Base-by-base conservation (phyloP, 2,113 vertebrate genomes). In the Myxocyprinus asiaticus region DNA sequence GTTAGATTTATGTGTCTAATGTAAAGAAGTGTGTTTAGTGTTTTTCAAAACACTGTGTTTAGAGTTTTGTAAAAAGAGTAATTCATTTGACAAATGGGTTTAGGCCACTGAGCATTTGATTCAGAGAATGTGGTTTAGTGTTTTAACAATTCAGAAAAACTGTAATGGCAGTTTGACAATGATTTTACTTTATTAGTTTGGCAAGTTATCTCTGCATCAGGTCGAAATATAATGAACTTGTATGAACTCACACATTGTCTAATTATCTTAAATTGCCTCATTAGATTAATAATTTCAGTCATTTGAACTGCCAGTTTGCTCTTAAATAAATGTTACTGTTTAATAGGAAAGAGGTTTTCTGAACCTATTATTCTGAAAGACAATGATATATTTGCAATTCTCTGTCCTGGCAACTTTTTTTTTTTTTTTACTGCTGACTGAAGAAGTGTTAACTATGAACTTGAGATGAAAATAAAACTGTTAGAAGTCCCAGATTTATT, bases 341-440 rank as follows among this genome's bases (percentile, higher is more conserved):
- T 48, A 48, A 48, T 48, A 5, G 9, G 9, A 7, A 9, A 48
- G 22, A 33, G 22, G 22, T 33, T 33, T 15, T 6, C 14, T 17
- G 22, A 33, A 33, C 22, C 22, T 33, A 33, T 9, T 22, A 14
- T 69, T 42, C 11, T 69, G 67, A 69, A 69, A 55, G 22, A 43
- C 67, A 42, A 51, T 53, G 0, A 33, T 69, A 51, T 69, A 17
- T 53, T 69, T 69, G 10, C 33, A 69, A 69, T 53, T 68, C 6
- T 68, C 47, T 68, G n/a, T 48, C 67, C 33, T 68, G 15, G 5
- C 45, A 68, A n/a, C n/a, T n/a, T n/a, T n/a, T n/a, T n/a, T 17
- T 17, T 51, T 4, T 0, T 2, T 53, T 50, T 67, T 50, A 50
- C 8, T 10, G 10, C 48, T 22, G 66, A 67, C n/a, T 69, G n/a